Conservation (phyloP, 2,888 invertebrate genomes). For the Heteropelma amictum region DNA sequence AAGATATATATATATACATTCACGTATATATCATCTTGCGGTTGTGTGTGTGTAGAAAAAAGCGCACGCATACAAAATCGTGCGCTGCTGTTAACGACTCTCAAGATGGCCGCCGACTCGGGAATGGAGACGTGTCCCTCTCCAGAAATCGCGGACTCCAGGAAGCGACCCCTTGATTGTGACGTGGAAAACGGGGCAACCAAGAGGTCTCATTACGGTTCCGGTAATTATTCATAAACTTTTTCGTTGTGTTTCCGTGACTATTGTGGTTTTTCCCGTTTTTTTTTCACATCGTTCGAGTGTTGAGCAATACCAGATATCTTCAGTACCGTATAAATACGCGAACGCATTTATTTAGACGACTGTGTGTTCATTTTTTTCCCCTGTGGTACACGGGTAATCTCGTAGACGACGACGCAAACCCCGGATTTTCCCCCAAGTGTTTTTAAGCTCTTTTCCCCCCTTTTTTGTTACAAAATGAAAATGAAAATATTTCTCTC, state of each 20-base stretch:
- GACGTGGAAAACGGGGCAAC: slow-evolving; percentile 93
- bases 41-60: slow-evolving; percentile 15
- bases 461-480: no score
- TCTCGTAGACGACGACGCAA: no score
- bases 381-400: no score
- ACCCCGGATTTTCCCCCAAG: no score
- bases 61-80: slow-evolving; percentile 45
- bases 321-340: neutral
- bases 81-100: slow-evolving; percentile 60
- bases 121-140: slow-evolving; percentile 96
- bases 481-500: no score
- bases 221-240: slow-evolving; percentile 81
- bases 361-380: no score
- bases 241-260: neutral
- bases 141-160: slow-evolving; percentile 94
- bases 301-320: slow-evolving; percentile 9
- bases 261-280: neutral
- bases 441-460: no score
- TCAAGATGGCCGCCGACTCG: slow-evolving; percentile 94
- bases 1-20: neutral
- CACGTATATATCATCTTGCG: neutral
- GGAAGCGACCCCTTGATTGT: slow-evolving; percentile 92
- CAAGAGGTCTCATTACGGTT: slow-evolving; percentile 94
- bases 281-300: neutral
- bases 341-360: no score